phyloP scores from a whole-genome alignment of 2,113 vertebrate species.

The Pseudois nayaur region DNA sequence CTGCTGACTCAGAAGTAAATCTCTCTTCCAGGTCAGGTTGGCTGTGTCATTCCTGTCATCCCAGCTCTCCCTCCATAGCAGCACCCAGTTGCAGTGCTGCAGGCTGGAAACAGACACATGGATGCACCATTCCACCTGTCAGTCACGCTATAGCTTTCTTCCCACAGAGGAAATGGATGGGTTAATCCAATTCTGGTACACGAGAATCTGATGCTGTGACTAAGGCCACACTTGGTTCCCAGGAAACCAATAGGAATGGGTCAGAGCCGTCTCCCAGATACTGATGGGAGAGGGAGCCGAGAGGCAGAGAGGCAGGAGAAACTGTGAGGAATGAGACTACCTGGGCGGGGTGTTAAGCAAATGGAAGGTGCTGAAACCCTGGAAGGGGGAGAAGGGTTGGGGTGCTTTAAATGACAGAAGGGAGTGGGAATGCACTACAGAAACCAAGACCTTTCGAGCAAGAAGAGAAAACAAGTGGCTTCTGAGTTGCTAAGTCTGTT shows the following conservation, averaged over 20 bases:
- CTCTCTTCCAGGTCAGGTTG: background rate
- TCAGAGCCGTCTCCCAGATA: background rate
- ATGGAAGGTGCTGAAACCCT: background rate
- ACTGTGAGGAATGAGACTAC: background rate
- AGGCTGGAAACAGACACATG: background rate
- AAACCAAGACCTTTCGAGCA: background rate
- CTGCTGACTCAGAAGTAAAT: slow-evolving; percentile 34
- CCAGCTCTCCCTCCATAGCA: background rate
- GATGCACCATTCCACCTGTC: background rate
- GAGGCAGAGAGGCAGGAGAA: background rate
- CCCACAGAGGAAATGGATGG: background rate
- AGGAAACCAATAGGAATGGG: background rate
- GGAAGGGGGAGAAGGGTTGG: background rate
- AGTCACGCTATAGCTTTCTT: background rate
- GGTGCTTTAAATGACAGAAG: background rate
- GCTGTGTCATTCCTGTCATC: background rate
- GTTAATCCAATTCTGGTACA: background rate
- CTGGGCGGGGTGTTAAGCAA: background rate
- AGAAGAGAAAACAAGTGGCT: background rate
- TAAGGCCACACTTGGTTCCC: background rate
- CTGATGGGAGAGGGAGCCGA: background rate
- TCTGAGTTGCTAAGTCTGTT: background rate
- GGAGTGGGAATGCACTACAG: background rate
- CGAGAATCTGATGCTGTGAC: background rate
- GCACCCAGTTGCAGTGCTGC: background rate